Evolutionary conservation across 1,140 invertebrate genomes (phyloP).

Genomic region (Megathymus violae): DNA sequence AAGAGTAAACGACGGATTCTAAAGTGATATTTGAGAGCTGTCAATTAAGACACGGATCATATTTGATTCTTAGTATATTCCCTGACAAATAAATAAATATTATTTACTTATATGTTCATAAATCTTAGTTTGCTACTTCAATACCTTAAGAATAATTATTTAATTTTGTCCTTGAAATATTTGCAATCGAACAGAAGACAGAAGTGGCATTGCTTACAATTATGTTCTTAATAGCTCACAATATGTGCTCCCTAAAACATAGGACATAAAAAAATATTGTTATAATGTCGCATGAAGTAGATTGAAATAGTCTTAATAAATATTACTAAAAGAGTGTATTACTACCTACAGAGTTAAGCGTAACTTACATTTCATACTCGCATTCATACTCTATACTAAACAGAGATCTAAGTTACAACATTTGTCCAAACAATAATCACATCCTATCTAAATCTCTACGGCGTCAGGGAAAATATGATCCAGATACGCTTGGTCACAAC

Average conservation of each 20-base stretch:
- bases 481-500: conserved; percentile 78
- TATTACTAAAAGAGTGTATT: conserved; percentile 21
- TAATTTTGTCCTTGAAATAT: not conserved
- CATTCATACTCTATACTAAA: conserved; percentile 51
- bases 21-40: not conserved
- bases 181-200: not conserved
- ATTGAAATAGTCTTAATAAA: conserved; percentile 11
- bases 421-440: conserved; percentile 34
- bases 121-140: too few species aligned
- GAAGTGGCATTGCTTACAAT: not conserved
- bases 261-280: not conserved
- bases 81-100: not conserved
- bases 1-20: conserved; percentile 3
- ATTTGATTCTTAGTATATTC: not conserved
- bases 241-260: not conserved
- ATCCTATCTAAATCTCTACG: conserved; percentile 71
- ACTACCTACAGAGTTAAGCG: conserved; percentile 22
- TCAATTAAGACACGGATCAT: not conserved
- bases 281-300: conserved; percentile 18
- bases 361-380: conserved; percentile 28
- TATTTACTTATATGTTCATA: too few species aligned
- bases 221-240: not conserved
- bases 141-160: too few species aligned
- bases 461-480: conserved; percentile 81
- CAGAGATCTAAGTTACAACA: conserved; percentile 54